Conservation (phyloP, 2,888 invertebrate species). For the Nineta flava region DNA sequence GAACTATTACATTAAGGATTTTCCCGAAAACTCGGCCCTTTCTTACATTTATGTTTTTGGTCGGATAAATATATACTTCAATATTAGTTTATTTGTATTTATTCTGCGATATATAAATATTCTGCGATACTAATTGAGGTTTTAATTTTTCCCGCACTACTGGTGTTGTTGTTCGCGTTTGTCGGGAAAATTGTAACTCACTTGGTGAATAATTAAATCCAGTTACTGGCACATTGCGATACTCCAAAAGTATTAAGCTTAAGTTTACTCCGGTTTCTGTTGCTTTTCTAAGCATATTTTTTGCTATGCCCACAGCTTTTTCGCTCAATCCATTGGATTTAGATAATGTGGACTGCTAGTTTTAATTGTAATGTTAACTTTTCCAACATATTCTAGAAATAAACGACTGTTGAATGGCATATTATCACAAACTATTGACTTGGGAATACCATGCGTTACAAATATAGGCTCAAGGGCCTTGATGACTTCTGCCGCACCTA, state of each 20-base stretch:
- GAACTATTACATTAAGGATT: too few relatives aligned
- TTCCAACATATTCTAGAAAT: neutral
- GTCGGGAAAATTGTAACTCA: neutral
- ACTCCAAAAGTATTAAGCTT: neutral
- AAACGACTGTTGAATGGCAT: neutral
- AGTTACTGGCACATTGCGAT: neutral
- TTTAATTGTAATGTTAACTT: neutral
- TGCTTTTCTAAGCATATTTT: neutral
- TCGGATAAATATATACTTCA: too few relatives aligned
- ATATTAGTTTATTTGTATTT: too few relatives aligned
- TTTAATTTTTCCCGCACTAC: too few relatives aligned
- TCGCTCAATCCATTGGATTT: neutral
- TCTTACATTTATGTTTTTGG: too few relatives aligned
- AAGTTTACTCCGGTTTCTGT: neutral
- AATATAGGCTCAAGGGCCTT: constrained; percentile 10
- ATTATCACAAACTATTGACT: constrained; percentile 10
- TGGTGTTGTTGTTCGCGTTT: too few relatives aligned
- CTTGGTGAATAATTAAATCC: neutral
- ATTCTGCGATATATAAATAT: neutral
- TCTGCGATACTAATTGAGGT: too few relatives aligned
- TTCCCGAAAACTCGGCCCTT: too few relatives aligned
- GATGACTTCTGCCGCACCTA: constrained; percentile 8
- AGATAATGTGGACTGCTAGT: neutral
- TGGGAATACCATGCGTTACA: constrained; percentile 12
- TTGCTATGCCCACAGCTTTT: constrained; percentile 2